Evolutionary conservation across 2,797 vertebrate genomes (phyloP), one percentile per base, ranked within the genome.

Genomic region (Dallia pectoralis): DNA sequence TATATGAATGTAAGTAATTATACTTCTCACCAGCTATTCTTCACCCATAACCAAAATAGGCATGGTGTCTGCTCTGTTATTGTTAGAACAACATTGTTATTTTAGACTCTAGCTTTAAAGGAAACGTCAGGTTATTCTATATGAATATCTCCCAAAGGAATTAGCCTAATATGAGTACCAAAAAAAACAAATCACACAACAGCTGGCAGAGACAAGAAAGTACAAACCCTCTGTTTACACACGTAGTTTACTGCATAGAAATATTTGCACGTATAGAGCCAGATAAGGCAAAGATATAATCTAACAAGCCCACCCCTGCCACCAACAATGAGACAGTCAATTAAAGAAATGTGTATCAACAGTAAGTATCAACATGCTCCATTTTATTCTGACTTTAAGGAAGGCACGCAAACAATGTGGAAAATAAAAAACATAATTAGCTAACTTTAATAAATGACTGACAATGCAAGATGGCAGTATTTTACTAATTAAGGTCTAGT

Each of bases 241-340:
- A 85, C 80, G 76, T 59, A 59, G 53, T 83, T 81, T 91, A 89
- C 91, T 94, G 93, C 93, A 94, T 94, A 94, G 93, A 93, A 91
- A 90, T 88, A 87, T 93, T 92, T 91, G 91, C 89, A 91, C 30
- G 77, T 79, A 71, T 75, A 85, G 88, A 87, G 79, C 79, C 85
- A 80, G 74, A 86, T 80, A 82, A 80, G 75, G 79, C 64, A 88
- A 74, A 81, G 88, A 87, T 74, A 74, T 85, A 85, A 86, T 77
- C 71, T 78, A 71, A 77, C 25, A 22, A 1, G 22, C 4, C 11
- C 82, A 63, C 77, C 63, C 68, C 74, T 86, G 79, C 66, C 79
- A 74, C 83, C 73, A 76, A 87, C 77, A 87, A 62, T 5, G 29
- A 85, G 82, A 87, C 27, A 74, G 79, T 78, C 72, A 14, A 70